Percentiles rank a stretch among this genome's conserved stretches.
These are phyloP conservation scores for Sander vitreus DNA, from an alignment of 2,113 vertebrate species.

Conservation along the genomic window DNA sequence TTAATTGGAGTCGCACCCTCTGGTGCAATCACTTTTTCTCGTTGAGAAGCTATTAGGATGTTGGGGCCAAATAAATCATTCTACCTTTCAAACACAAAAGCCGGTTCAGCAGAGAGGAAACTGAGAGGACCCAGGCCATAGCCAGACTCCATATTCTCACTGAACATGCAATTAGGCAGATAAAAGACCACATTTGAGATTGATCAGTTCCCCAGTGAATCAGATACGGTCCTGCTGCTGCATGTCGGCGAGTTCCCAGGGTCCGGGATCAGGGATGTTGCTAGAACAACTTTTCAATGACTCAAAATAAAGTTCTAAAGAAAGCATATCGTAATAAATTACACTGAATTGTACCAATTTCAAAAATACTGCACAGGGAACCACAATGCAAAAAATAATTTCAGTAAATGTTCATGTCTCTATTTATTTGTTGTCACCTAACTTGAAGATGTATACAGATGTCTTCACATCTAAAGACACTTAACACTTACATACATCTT, in stretches of 20 bases:
- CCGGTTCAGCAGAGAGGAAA: not conserved
- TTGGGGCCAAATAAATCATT: not conserved
- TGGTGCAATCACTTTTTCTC: not conserved
- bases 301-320: no score
- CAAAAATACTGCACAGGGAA: no score
- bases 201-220: not conserved
- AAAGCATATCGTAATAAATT: no score
- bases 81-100: not conserved
- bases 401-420: no score
- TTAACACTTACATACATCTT: no score
- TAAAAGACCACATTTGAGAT: not conserved
- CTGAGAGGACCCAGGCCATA: not conserved
- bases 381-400: no score
- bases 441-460: no score
- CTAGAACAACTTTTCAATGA: not conserved
- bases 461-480: no score
- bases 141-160: not conserved
- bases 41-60: not conserved
- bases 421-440: no score
- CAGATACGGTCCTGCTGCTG: not conserved
- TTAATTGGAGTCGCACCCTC: conserved; percentile 1
- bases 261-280: not conserved
- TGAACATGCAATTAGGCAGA: not conserved
- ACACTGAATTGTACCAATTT: no score
- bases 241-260: not conserved